A percentile compares a stretch with the other conserved stretches of the same genome.
Conservation (phyloP, 2,797 vertebrate genomes). For the Ptychobarbus kaznakovi region DNA sequence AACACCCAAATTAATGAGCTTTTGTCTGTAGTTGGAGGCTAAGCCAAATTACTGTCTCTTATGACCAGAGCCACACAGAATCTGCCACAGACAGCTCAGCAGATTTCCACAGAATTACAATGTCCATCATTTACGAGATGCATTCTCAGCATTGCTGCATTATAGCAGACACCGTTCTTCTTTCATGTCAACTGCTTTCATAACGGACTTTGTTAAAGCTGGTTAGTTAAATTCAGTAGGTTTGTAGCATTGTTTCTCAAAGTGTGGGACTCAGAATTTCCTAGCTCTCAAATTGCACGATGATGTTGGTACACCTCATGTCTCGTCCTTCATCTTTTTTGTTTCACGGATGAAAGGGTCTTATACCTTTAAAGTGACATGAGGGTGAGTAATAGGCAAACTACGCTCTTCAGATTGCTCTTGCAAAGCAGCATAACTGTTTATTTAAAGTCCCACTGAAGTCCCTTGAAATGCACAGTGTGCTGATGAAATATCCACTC, state of each 20-base stretch:
- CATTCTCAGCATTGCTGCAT: not conserved
- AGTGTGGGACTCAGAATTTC: not conserved
- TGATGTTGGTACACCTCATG: not conserved
- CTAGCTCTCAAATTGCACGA: not conserved
- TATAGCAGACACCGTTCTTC: too few relatives aligned
- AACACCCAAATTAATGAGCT: conserved; percentile 31
- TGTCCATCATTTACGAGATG: not conserved
- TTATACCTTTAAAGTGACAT: not conserved
- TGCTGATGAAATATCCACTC: not conserved
- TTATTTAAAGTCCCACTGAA: not conserved
- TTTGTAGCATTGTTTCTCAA: not conserved
- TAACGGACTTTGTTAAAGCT: not conserved
- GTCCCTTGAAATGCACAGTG: not conserved
- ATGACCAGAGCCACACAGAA: not conserved
- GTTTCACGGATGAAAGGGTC: not conserved
- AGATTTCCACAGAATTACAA: not conserved
- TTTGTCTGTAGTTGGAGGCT: conserved; percentile 36
- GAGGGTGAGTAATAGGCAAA: not conserved
- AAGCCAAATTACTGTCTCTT: not conserved
- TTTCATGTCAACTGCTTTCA: not conserved
- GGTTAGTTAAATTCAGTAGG: not conserved
- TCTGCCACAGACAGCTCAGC: conserved; percentile 3
- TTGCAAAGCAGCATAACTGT: not conserved
- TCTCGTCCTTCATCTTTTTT: not conserved
- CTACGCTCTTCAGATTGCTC: not conserved